Evolutionary conservation across 2,888 invertebrate genomes (phyloP), one percentile per base, ranked within the genome.

Genomic region (Neoscelio sp.): DNA sequence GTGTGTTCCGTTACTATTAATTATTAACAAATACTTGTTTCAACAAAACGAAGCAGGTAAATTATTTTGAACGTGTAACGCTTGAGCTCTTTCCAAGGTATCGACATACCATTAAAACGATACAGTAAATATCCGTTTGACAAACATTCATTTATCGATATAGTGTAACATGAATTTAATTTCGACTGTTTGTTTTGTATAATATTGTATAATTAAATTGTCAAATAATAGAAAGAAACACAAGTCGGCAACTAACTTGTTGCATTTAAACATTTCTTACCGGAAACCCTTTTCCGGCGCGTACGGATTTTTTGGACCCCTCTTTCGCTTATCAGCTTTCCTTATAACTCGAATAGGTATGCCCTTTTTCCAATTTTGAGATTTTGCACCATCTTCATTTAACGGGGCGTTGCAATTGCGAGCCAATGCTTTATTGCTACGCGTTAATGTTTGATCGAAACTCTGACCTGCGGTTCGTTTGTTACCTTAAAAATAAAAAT

Each of bases 401-500:
- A 96, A 91, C 4, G 92, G 91, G n/a, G 94, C 95, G 74, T 94
- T 93, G 85, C 96, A 96, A 89, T 95, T 96, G 40, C 94, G 91
- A 0, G 96, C 96, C 17, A 97, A 89, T 0, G 96, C 96, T 87
- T 92, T 94, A 89, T 97, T 97, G 92, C 94, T 94, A 75, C 94
- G 91, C 0, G 95, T 95, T 2, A 97, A 92, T 0, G 91, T 93
- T 88, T 97, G 97, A 87, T 97, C 95, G 86, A 93, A 94, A 71
- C 95, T 95, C 88, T 97, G 97, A 54, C 92, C 94, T 0, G 94
- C 95, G 0, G 95, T 95, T 35, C 97, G 92, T 87, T 96, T 96
- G 88, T 96, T 96, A 1, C 96, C 87, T 87, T 10, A 60, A 10
- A 10, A 73, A 40, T 42, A 50, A 12, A 15, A 13, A 28, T 33